Evolutionary conservation across 2,113 vertebrate species (phyloP), one percentile per base, ranked within the genome.

Genomic region (Loxodonta africana): DNA sequence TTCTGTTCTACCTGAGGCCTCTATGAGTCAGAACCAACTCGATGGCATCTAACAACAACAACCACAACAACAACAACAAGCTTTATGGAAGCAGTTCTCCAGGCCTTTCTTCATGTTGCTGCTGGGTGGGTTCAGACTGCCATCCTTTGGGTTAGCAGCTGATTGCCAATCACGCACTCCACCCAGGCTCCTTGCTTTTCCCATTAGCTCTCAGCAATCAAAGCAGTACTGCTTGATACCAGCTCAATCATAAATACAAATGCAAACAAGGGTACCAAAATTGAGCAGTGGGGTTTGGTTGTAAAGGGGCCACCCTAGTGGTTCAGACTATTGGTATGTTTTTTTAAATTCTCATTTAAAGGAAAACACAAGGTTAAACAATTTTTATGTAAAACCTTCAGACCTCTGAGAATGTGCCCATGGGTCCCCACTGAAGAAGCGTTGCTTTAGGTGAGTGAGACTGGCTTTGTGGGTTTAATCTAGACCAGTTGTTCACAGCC

Each of bases 221-320:
- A 37, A 53, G 51, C 11, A 30, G 4, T 28, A 1, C 14, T 0
- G 1, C 33, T 30, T 0, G 10, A 33, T n/a, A 11, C 67, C 33
- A 53, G 11, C 46, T 73, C 62, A 0, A 0, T 5, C 0, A 0
- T 6, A 62, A 26, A n/a, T 44, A 41, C 11, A 18, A 10, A 10
- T 10, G 26, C n/a, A 41, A 53, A 25, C 44, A 21, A 18, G 81
- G 60, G 20, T 33, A 0, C 8, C 12, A 21, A 14, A 11, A 28
- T 23, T 20, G 25, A 44, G 46, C 53, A 2, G 12, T 28, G 15
- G 83, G 69, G 21, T 74, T 60, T 48, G 80, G 78, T 10, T 28
- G 11, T 30, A 37, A 78, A 37, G 15, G 37, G 23, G 14, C 30
- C 53, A 37, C 63, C 57, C 28, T n/a, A 1, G 62, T n/a, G 69